Percentiles rank a stretch among this genome's conserved stretches.
Conservation (phyloP, 1,140 invertebrate genomes). For the Platyscapa corneri region DNA sequence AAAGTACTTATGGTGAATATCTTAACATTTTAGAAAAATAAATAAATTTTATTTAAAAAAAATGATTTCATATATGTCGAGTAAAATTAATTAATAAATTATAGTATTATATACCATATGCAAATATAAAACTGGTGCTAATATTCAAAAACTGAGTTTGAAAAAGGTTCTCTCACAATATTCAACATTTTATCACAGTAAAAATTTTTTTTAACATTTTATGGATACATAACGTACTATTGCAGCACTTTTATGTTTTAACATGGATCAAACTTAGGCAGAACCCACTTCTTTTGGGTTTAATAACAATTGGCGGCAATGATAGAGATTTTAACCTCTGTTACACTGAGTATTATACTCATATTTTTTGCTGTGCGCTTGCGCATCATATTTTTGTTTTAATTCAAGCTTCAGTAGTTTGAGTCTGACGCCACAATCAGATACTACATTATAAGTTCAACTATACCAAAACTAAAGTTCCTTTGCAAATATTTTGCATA, state of each 20-base stretch:
- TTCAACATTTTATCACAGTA: neutral
- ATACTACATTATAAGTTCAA: constrained; percentile 12
- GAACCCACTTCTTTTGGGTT: neutral
- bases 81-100: neutral
- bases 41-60: neutral
- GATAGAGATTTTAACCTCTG: neutral
- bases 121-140: neutral
- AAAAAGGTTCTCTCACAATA: neutral
- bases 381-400: constrained; percentile 13
- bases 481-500: constrained; percentile 49
- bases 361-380: neutral
- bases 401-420: neutral
- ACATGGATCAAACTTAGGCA: neutral
- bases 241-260: neutral
- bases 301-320: constrained; percentile 34
- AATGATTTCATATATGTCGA: neutral
- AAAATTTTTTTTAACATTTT: neutral
- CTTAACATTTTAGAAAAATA: neutral
- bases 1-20: too few species aligned
- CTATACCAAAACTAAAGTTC: constrained; percentile 52
- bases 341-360: neutral
- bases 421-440: neutral
- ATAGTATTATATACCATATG: constrained; percentile 13
- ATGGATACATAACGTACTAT: constrained; percentile 9
- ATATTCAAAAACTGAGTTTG: neutral